These are phyloP conservation scores for Aegithalos caudatus DNA, from an alignment of 2,113 vertebrate genomes.

Conservation along the genomic window DNA sequence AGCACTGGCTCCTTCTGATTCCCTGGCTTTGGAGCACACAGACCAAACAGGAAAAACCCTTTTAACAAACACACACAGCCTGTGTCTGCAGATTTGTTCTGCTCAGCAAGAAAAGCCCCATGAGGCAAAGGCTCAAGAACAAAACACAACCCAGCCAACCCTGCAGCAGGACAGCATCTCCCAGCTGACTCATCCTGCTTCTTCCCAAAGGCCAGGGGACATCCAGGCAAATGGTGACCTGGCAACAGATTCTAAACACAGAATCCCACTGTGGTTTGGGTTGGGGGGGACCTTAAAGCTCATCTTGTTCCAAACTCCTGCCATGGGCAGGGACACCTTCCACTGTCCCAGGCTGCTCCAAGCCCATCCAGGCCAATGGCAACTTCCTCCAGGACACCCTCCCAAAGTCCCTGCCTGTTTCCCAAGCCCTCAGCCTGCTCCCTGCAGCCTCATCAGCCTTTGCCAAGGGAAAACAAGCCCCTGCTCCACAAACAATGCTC, in stretches of 20 bases:
- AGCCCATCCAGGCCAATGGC: not conserved
- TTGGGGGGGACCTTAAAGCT: not conserved
- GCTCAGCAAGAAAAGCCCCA: not conserved
- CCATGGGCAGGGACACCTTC: not conserved
- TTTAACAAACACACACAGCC: not conserved
- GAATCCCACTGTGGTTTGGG: not conserved
- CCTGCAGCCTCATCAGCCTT: not conserved
- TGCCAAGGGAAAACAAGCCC: not conserved
- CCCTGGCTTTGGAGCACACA: not conserved
- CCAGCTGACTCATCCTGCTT: not conserved
- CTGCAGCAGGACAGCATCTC: not conserved
- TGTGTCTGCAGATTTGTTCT: not conserved
- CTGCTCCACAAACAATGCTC: not conserved
- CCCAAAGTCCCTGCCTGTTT: not conserved
- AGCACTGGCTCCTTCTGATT: not conserved
- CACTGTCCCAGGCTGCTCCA: not conserved
- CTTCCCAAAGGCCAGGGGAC: not conserved
- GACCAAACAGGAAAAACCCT: not conserved
- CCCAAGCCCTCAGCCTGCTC: not conserved
- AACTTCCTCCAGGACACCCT: not conserved
- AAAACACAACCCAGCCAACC: not conserved
- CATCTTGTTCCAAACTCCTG: not conserved
- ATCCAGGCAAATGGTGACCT: not conserved
- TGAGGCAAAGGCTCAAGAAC: not conserved
- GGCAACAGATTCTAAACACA: not conserved